phyloP scores from a whole-genome alignment of 2,888 invertebrate species.

The Drosophila pseudotakahashii region DNA sequence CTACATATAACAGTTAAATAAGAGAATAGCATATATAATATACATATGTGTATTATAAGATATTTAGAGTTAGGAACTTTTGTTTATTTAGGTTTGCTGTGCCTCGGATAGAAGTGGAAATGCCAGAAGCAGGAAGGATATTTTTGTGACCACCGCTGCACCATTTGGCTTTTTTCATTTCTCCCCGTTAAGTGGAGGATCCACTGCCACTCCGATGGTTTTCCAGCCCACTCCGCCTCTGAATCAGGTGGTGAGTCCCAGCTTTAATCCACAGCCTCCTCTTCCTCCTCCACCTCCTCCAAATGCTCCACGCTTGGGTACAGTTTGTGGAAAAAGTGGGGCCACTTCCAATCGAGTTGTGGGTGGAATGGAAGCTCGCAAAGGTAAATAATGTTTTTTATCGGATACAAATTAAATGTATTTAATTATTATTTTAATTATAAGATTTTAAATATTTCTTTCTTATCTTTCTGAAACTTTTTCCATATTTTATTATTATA shows the following conservation, averaged over 20 bases:
- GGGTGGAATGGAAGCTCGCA: conserved; percentile 84
- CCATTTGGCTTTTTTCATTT: conserved; percentile 54
- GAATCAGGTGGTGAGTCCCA: conserved; percentile 45
- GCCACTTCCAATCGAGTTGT: conserved; percentile 85
- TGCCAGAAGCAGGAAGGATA: conserved; percentile 59
- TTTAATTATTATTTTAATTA: too few relatives aligned
- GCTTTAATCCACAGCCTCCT: background rate
- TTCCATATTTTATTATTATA: too few relatives aligned
- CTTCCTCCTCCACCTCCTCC: conserved; percentile 1
- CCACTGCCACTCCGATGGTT: conserved; percentile 21
- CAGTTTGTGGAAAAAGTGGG: conserved; percentile 85
- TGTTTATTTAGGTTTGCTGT: conserved; percentile 68
- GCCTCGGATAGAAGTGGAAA: conserved; percentile 35
- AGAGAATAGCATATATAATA: too few relatives aligned
- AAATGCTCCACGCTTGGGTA: background rate
- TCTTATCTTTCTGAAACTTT: too few relatives aligned
- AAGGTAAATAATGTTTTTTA: conserved; percentile 58
- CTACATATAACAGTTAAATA: too few relatives aligned
- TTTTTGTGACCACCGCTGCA: conserved; percentile 11
- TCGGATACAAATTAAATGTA: too few relatives aligned
- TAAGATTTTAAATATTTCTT: too few relatives aligned
- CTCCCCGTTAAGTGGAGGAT: conserved; percentile 51
- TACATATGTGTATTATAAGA: background rate
- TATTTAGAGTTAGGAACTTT: background rate
- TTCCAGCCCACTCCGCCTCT: conserved; percentile 66